Evolutionary conservation across 2,113 vertebrate genomes (phyloP).

Genomic region (Sisor rabdophorus): DNA sequence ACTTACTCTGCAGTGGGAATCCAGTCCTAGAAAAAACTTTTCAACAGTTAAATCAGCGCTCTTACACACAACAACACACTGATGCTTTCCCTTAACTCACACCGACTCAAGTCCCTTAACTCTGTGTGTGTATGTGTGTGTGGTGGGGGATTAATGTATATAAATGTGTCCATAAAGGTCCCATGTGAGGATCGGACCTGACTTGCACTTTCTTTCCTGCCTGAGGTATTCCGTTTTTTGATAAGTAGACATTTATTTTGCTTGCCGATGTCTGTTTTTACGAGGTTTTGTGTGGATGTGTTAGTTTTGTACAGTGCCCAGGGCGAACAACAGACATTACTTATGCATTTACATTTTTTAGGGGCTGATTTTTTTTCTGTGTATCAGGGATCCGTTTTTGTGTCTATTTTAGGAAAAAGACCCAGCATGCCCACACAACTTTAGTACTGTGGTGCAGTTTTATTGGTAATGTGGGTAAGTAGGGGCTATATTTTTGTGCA

Average conservation of each 20-base stretch:
- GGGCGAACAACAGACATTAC: conserved; percentile 9
- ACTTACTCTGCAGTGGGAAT: background rate
- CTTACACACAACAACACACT: conserved; percentile 24
- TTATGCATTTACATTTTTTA: conserved; percentile 15
- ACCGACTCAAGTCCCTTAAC: background rate
- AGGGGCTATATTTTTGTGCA: conserved; percentile 12
- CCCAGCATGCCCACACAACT: conserved; percentile 21
- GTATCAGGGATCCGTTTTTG: conserved; percentile 20
- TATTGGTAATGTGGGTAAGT: background rate
- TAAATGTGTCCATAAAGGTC: background rate
- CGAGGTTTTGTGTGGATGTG: conserved; percentile 32
- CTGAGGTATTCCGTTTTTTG: conserved; percentile 28
- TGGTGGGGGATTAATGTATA: background rate
- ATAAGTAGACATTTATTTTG: conserved; percentile 41
- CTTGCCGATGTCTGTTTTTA: conserved; percentile 43
- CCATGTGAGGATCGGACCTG: background rate
- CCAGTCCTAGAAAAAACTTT: background rate
- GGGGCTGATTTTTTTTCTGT: conserved; percentile 26
- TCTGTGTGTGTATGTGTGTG: background rate
- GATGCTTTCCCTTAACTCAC: conserved; percentile 1
- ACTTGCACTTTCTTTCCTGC: conserved; percentile 29
- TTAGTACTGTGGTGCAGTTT: conserved; percentile 33
- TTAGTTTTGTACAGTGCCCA: conserved; percentile 34
- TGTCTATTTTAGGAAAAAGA: conserved; percentile 24
- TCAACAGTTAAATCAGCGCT: background rate